Conservation (phyloP, 1,140 invertebrate genomes). For the Drosophila subobscura region DNA sequence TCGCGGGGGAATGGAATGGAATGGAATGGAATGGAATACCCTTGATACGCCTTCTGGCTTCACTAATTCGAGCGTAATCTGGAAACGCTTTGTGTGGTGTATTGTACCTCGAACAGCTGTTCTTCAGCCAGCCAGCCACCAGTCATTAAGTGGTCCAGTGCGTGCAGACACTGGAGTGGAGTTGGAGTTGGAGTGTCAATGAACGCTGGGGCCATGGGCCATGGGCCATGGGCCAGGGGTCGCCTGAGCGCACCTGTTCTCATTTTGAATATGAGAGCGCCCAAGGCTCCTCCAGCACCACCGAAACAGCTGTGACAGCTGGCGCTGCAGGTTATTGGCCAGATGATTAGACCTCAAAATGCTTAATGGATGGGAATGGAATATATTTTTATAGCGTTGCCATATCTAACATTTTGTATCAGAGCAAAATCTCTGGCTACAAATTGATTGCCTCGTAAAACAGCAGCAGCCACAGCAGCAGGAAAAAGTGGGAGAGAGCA, state of each 20-base stretch:
- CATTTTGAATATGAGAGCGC: constrained; percentile 28
- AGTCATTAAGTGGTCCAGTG: constrained; percentile 43
- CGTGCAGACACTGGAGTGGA: not conserved
- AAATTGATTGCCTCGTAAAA: constrained; percentile 33
- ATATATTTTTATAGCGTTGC: too few species aligned
- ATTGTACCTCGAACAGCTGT: constrained; percentile 59
- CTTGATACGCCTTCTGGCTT: constrained; percentile 69
- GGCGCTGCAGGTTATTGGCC: constrained; percentile 22
- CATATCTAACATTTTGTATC: constrained; percentile 4
- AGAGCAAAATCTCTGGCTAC: constrained; percentile 13
- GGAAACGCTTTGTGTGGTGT: constrained; percentile 20
- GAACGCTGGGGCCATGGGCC: constrained; percentile 30
- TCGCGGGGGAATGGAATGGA: too few species aligned
- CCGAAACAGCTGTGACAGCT: constrained; percentile 32
- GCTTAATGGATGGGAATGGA: constrained; percentile 15
- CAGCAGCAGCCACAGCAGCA: constrained; percentile 10
- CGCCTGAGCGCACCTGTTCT: constrained; percentile 41
- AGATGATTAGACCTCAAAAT: constrained; percentile 33
- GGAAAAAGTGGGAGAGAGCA: not conserved
- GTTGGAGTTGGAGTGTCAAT: constrained; percentile 50
- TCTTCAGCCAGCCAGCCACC: constrained; percentile 6
- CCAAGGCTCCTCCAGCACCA: constrained; percentile 8
- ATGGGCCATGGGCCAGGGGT: constrained; percentile 3
- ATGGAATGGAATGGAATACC: not conserved
- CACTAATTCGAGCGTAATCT: constrained; percentile 67